phyloP scores from a whole-genome alignment of 2,113 vertebrate genomes.

The Pyrgilauda ruficollis region DNA sequence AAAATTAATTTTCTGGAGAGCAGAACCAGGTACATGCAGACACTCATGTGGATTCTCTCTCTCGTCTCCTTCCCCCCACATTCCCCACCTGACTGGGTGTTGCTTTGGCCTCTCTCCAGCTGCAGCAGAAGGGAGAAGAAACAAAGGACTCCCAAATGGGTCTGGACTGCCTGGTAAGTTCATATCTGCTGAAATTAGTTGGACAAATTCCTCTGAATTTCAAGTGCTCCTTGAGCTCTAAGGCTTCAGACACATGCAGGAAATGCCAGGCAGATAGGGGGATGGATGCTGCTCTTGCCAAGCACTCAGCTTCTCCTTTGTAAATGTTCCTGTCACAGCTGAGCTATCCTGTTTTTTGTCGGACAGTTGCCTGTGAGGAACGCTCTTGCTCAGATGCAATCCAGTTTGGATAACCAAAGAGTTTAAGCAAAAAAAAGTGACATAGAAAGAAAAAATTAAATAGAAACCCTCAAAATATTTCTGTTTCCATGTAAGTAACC shows the following conservation, averaged over 20 bases:
- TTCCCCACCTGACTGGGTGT: fast-evolving
- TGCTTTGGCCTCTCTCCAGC: not conserved
- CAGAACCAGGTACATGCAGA: not conserved
- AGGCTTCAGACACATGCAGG: not conserved
- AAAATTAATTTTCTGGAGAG: not conserved
- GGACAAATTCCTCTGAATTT: not conserved
- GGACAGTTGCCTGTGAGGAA: not conserved
- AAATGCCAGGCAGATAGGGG: not conserved
- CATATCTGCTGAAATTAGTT: not conserved
- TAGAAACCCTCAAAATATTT: constrained; percentile 49
- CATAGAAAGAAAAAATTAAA: not conserved
- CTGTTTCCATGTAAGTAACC: constrained; percentile 25
- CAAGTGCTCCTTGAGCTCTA: not conserved
- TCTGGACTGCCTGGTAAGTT: not conserved
- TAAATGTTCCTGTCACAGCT: not conserved
- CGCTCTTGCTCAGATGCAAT: not conserved
- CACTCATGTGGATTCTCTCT: not conserved
- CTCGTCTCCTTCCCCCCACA: not conserved
- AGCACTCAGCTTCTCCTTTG: not conserved
- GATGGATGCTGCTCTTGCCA: not conserved
- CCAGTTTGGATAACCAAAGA: not conserved
- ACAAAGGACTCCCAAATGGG: not conserved
- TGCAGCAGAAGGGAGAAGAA: not conserved
- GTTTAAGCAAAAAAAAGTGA: not conserved
- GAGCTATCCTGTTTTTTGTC: not conserved